Evolutionary conservation across 2,113 vertebrate species (phyloP), one percentile per base, ranked within the genome.

Genomic region (Acrocephalus arundinaceus): DNA sequence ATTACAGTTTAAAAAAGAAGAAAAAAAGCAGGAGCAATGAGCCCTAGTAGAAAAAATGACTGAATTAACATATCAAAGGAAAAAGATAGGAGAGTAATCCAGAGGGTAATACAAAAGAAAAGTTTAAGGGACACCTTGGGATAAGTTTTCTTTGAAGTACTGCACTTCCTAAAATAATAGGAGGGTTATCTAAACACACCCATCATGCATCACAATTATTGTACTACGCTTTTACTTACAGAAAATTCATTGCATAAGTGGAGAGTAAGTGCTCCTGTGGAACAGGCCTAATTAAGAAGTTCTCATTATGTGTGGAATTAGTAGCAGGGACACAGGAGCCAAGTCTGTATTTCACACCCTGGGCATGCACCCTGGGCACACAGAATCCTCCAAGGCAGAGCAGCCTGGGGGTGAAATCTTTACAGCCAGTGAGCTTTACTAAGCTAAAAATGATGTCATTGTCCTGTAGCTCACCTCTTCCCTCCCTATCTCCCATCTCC

Each of bases 61-160:
- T 66, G 48, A 71, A 96, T 96, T 96, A 97, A 89, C 93, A 98
- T 96, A 97, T 97, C 97, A 98, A 97, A 98, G 96, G 62, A 90
- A 31, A 37, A 45, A 95, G 91, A 92, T 75, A 96, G 87, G 66
- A 95, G 65, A 95, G 57, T 46, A 96, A 97, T 93, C 90, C 84
- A 97, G 93, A 90, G 91, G 85, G 78, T 92, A 78, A 94, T 94
- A 96, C 78, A 86, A 94, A 96, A 96, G 90, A 93, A 93, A 96
- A 96, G 75, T 94, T 84, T 84, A 94, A 96, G 94, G 89, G 96
- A 96, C 83, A 97, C 85, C 92, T 97, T 89, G 92, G 85, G 80
- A 96, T 87, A 73, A 89, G 78, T 93, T 92, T 95, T 83, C 94
- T 97, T 96, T 97, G 92, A 97, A 96, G 94, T 78, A 55, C 6